phyloP scores from a whole-genome alignment of 2,113 vertebrate genomes.

The Rhadina sibilatrix region DNA sequence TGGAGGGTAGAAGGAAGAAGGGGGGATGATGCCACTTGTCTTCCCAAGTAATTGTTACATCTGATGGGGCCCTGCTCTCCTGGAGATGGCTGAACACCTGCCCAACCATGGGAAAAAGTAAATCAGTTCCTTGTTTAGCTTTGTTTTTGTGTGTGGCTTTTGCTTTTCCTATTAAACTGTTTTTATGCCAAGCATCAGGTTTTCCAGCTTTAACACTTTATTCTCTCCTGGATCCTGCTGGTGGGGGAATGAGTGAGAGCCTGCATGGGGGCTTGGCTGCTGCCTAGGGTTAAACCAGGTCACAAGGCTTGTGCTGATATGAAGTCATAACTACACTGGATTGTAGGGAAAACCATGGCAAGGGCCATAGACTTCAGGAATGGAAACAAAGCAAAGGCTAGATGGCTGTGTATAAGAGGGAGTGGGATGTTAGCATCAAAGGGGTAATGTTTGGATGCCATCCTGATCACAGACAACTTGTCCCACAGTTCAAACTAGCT shows the following conservation, averaged over 20 bases:
- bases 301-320: not conserved
- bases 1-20: not conserved
- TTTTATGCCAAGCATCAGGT: not conserved
- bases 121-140: not conserved
- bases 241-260: not conserved
- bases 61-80: too few relatives aligned
- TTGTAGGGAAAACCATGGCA: not conserved
- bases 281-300: not conserved
- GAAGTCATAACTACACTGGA: not conserved
- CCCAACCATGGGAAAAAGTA: not conserved
- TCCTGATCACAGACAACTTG: not conserved
- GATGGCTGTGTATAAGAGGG: not conserved
- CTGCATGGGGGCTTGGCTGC: not conserved
- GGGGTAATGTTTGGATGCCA: not conserved
- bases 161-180: not conserved
- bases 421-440: not conserved
- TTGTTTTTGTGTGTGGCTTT: not conserved
- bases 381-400: not conserved
- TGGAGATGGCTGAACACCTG: not conserved
- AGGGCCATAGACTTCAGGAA: not conserved
- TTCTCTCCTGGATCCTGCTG: not conserved
- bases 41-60: fast-evolving
- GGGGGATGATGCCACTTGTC: fast-evolving
- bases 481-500: not conserved
- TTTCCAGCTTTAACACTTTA: not conserved